Conservation (phyloP, 1,140 invertebrate genomes). For the Maniola jurtina region DNA sequence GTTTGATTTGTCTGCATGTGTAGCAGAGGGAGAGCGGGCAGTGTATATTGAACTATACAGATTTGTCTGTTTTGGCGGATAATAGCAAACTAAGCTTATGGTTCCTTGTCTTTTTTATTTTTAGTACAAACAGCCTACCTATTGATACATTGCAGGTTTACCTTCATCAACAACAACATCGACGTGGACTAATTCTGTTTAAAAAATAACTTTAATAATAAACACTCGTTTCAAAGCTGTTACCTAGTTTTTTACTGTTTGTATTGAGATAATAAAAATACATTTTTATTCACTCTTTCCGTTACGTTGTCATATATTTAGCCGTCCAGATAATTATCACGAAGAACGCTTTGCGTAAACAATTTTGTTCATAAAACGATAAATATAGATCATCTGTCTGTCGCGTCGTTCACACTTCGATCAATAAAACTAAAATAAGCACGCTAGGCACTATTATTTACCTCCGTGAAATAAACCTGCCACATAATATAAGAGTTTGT, state of each 20-base stretch:
- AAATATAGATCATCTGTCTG: constrained; percentile 26
- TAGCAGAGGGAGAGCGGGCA: too few relatives aligned
- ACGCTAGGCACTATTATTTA: constrained; percentile 38
- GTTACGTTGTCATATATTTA: constrained; percentile 18
- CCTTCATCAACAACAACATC: too few relatives aligned
- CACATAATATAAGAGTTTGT: too few relatives aligned
- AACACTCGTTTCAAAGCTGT: neutral
- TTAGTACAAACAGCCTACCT: too few relatives aligned
- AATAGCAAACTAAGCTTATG: too few relatives aligned
- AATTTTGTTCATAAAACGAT: constrained; percentile 19
- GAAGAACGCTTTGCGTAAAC: constrained; percentile 14
- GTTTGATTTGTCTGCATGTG: too few relatives aligned
- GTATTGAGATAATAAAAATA: constrained; percentile 10
- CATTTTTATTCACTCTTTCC: constrained; percentile 12
- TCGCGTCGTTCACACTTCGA: constrained; percentile 40
- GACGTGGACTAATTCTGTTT: too few relatives aligned
- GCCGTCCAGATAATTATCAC: constrained; percentile 15
- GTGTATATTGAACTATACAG: too few relatives aligned
- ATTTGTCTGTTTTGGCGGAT: too few relatives aligned
- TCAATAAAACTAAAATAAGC: constrained; percentile 54
- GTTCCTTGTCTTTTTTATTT: too few relatives aligned
- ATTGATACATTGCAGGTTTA: too few relatives aligned
- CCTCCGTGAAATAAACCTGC: constrained; percentile 7
- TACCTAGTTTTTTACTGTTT: constrained; percentile 8
- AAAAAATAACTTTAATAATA: neutral